A percentile compares a stretch with the other conserved stretches of the same genome.
These are phyloP conservation scores for Jacana jacana DNA, from an alignment of 2,113 vertebrate genomes.

Conservation along the genomic window DNA sequence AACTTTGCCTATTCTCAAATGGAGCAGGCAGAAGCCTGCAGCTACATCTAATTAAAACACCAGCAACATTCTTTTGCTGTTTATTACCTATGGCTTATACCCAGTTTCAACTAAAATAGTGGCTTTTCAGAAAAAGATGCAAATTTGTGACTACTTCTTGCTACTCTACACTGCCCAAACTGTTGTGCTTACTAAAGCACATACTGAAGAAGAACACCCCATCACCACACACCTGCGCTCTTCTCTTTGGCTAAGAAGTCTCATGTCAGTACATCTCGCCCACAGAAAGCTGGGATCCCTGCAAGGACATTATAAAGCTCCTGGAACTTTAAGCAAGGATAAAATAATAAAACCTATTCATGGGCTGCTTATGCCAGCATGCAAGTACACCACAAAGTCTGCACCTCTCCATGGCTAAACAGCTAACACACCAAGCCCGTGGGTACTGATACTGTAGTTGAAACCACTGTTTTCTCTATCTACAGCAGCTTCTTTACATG, in stretches of 20 bases:
- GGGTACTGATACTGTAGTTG: not conserved
- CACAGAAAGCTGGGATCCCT: not conserved
- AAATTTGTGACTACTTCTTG: not conserved
- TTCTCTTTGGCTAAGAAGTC: not conserved
- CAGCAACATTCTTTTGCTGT: not conserved
- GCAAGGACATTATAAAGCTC: not conserved
- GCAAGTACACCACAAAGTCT: not conserved
- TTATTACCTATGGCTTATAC: not conserved
- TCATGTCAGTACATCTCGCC: accelerated
- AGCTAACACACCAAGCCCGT: not conserved
- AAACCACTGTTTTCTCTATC: not conserved
- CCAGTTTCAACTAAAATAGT: not conserved
- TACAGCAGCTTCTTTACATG: not conserved
- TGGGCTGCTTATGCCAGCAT: not conserved
- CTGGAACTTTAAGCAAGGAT: not conserved
- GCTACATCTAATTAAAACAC: not conserved
- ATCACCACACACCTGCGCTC: not conserved
- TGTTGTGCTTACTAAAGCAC: not conserved
- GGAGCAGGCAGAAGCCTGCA: not conserved
- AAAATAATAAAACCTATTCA: not conserved
- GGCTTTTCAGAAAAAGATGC: not conserved
- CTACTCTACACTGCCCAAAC: not conserved
- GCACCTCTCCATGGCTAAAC: not conserved
- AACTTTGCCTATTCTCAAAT: not conserved
- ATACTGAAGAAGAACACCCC: not conserved